These are phyloP conservation scores for Drosophila jambulina DNA, from an alignment of 1,140 invertebrate genomes.

Conservation along the genomic window DNA sequence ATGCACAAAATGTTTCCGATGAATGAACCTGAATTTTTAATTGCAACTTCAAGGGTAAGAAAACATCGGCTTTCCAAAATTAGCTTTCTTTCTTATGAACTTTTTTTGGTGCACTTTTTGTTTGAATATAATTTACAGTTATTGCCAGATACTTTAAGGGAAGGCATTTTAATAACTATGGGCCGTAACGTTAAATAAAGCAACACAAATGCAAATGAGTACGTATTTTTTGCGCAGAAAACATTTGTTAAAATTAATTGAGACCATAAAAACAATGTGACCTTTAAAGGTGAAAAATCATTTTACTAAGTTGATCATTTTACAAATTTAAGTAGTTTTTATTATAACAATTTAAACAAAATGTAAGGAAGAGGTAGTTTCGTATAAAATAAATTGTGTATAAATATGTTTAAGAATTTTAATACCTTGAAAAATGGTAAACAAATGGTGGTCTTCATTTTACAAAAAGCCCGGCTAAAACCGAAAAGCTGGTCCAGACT, in stretches of 20 bases:
- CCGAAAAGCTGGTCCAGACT: constrained; percentile 11
- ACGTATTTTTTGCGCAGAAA: neutral
- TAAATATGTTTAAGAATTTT: too few species aligned
- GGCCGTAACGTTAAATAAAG: neutral
- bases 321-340: neutral
- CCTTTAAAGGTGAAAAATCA: neutral
- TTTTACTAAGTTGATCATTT: neutral
- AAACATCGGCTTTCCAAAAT: neutral
- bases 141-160: neutral
- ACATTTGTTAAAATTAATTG: neutral
- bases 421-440: neutral
- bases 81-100: neutral
- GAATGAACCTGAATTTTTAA: too few species aligned
- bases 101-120: neutral
- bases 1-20: too few species aligned
- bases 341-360: neutral
- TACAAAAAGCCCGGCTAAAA: neutral
- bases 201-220: too few species aligned
- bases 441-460: neutral
- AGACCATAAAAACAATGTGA: neutral
- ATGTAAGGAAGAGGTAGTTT: too few species aligned
- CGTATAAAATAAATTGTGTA: too few species aligned
- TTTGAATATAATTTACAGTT: neutral
- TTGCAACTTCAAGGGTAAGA: neutral
- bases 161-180: neutral